A percentile compares a stretch with the other conserved stretches of the same genome.
Conservation (phyloP, 2,888 invertebrate genomes). For the Drosophila hamatofila region DNA sequence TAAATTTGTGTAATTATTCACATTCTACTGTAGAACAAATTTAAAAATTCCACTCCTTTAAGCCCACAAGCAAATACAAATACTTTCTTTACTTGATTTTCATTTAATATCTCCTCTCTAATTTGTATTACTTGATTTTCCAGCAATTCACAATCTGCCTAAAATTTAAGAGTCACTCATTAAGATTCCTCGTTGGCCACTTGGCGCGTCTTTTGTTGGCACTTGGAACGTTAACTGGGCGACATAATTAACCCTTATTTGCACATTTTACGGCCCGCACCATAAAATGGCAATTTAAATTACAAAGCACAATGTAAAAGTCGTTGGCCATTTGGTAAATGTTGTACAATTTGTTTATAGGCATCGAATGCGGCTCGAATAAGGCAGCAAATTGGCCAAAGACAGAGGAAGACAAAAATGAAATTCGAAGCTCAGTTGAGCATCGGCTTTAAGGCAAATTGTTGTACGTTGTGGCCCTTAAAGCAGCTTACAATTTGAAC, state of each 20-base stretch:
- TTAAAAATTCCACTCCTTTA: no score
- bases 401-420: constrained; percentile 15
- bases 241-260: constrained; percentile 84
- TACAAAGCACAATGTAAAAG: constrained; percentile 47
- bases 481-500: constrained; percentile 74
- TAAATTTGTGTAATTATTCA: no score
- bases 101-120: no score
- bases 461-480: constrained; percentile 45
- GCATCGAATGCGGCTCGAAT: constrained; percentile 22
- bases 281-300: constrained; percentile 80
- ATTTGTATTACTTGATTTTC: neutral
- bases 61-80: no score
- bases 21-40: no score
- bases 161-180: constrained; percentile 42
- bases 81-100: no score
- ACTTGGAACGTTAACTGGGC: constrained; percentile 53
- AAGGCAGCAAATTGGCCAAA: constrained; percentile 39
- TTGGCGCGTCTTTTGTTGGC: constrained; percentile 56
- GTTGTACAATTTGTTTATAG: constrained; percentile 56
- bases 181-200: constrained; percentile 57
- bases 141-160: no score
- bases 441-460: constrained; percentile 49
- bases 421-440: constrained; percentile 30
- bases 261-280: constrained; percentile 79
- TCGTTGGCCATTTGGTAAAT: constrained; percentile 50